These are phyloP conservation scores for Carcharodon carcharias DNA, from an alignment of 2,797 vertebrate genomes.

Conservation along the genomic window DNA sequence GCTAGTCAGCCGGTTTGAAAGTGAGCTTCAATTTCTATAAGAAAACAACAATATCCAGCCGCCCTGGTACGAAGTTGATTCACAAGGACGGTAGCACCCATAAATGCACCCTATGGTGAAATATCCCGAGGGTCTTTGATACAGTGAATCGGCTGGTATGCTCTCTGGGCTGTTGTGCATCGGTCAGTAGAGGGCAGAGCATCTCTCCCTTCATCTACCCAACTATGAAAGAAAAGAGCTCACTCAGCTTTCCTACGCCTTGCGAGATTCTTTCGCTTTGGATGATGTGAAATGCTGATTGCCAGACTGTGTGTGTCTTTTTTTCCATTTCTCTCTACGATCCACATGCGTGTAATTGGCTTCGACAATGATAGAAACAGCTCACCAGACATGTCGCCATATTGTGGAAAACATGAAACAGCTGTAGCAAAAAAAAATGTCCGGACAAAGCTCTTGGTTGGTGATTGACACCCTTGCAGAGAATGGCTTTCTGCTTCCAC, in stretches of 20 bases:
- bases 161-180: no score
- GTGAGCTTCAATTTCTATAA: no score
- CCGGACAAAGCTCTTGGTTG: background rate
- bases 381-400: background rate
- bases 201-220: background rate
- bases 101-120: background rate
- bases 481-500: background rate
- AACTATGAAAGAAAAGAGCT: background rate
- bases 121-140: background rate
- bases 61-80: no score
- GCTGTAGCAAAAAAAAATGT: background rate
- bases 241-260: background rate
- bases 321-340: background rate
- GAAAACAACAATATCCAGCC: no score
- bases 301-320: background rate
- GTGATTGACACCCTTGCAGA: background rate
- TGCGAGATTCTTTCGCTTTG: no score
- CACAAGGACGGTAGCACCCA: no score
- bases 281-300: background rate
- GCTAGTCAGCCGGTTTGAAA: no score
- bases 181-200: background rate
- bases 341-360: background rate
- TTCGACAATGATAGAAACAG: background rate
- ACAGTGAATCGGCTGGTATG: no score
- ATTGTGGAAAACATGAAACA: background rate